phyloP scores from a whole-genome alignment of 1,140 invertebrate species.

The Platyscapa corneri region DNA sequence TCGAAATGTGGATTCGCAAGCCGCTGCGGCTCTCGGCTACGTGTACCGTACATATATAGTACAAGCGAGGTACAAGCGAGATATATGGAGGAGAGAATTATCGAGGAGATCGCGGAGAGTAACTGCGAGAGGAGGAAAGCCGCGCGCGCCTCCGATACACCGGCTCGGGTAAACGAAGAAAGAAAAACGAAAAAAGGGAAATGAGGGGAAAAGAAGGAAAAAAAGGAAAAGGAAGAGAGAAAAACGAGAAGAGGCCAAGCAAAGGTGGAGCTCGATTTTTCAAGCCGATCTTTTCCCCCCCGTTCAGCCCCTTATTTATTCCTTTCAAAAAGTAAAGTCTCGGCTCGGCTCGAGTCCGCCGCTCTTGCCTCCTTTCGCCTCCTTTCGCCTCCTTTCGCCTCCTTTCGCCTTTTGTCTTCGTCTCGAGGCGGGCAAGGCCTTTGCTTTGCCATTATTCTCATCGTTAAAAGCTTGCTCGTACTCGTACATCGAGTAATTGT shows the following conservation, averaged over 20 bases:
- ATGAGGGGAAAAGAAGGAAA: no score
- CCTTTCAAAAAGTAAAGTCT: not conserved
- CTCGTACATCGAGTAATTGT: conserved; percentile 18
- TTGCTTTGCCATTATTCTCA: not conserved
- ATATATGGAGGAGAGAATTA: not conserved
- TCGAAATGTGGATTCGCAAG: conserved; percentile 20
- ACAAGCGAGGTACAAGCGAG: not conserved
- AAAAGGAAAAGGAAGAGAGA: not conserved
- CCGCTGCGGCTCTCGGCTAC: not conserved
- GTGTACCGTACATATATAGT: no score
- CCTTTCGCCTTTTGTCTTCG: not conserved
- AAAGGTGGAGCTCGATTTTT: conserved; percentile 22
- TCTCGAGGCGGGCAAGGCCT: not conserved
- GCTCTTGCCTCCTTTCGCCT: no score
- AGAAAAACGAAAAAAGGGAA: no score
- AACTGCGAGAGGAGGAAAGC: conserved; percentile 11
- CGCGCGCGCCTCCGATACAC: no score
- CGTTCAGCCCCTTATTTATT: conserved; percentile 20
- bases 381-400: no score
- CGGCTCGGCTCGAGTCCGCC: not conserved
- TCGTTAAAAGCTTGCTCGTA: conserved; percentile 9
- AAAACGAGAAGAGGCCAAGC: not conserved
- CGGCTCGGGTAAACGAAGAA: no score
- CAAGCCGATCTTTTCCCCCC: conserved; percentile 1
- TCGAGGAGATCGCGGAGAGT: conserved; percentile 4